Evolutionary conservation across 2,888 invertebrate genomes (phyloP).

Genomic region (Lepidonotus clava): DNA sequence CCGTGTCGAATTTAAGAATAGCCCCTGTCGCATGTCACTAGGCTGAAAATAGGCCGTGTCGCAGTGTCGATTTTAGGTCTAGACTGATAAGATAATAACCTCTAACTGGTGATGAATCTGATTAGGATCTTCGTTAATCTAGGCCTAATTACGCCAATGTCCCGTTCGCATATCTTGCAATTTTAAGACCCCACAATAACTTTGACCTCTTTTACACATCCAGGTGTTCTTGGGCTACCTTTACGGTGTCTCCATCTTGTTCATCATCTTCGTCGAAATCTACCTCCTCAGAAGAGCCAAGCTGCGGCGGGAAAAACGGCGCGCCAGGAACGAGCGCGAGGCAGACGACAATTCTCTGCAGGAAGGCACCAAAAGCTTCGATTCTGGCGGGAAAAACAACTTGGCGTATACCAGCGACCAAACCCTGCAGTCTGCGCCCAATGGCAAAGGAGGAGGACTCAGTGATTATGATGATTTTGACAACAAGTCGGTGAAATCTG

Average conservation of each 20-base stretch:
- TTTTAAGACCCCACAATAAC: no score
- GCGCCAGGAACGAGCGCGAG: not conserved
- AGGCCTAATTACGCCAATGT: no score
- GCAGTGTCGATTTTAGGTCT: no score
- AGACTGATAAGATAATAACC: no score
- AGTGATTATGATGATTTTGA: constrained; percentile 15
- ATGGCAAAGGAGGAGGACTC: not conserved
- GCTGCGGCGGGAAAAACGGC: not conserved
- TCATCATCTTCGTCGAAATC: constrained; percentile 40
- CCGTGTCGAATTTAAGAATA: no score
- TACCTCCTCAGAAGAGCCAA: constrained; percentile 22
- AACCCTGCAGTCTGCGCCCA: not conserved
- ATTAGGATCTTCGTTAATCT: no score
- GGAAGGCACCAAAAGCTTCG: constrained; percentile 19
- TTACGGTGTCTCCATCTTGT: constrained; percentile 21
- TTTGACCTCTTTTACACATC: not conserved
- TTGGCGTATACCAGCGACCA: constrained; percentile 36
- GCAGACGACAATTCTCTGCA: constrained; percentile 35
- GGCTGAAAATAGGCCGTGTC: no score
- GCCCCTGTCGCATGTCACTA: no score
- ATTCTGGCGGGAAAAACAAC: constrained; percentile 42
- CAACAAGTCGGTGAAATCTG: constrained; percentile 28
- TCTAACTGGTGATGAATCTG: no score
- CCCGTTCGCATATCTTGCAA: no score
- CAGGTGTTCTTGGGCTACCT: constrained; percentile 42